Evolutionary conservation across 2,113 vertebrate species (phyloP).

Genomic region (Bothrops jararaca): DNA sequence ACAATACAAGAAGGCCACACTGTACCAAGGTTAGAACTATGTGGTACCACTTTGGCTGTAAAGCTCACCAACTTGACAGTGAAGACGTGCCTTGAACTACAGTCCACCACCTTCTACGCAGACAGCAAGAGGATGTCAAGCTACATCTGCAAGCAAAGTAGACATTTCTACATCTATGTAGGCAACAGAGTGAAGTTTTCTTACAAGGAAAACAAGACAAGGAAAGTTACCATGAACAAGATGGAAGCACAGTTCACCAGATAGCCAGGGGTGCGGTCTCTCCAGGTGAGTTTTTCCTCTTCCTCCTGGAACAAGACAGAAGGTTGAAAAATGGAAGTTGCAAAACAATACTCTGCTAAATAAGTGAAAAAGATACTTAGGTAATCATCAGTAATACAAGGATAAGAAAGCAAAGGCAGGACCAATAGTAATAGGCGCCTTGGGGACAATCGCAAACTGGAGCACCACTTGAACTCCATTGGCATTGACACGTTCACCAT

Average conservation of each 20-base stretch:
- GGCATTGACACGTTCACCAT: too few relatives aligned
- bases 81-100: too few relatives aligned
- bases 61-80: too few relatives aligned
- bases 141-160: too few relatives aligned
- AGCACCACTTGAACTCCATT: background rate
- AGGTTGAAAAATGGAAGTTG: constrained; percentile 12
- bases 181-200: too few relatives aligned
- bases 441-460: background rate
- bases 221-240: constrained; percentile 85
- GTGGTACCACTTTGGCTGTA: too few relatives aligned
- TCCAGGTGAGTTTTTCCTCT: constrained; percentile 86
- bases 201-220: background rate
- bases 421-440: background rate
- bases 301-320: constrained; percentile 66
- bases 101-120: too few relatives aligned
- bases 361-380: background rate
- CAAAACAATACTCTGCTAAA: background rate
- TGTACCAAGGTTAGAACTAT: too few relatives aligned
- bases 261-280: constrained; percentile 86
- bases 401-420: background rate
- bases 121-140: too few relatives aligned
- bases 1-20: too few relatives aligned
- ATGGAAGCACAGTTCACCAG: constrained; percentile 87
- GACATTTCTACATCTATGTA: too few relatives aligned
- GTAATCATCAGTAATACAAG: too few relatives aligned